Conservation (phyloP, 2,888 invertebrate species). For the Perizoma flavofasciatum region DNA sequence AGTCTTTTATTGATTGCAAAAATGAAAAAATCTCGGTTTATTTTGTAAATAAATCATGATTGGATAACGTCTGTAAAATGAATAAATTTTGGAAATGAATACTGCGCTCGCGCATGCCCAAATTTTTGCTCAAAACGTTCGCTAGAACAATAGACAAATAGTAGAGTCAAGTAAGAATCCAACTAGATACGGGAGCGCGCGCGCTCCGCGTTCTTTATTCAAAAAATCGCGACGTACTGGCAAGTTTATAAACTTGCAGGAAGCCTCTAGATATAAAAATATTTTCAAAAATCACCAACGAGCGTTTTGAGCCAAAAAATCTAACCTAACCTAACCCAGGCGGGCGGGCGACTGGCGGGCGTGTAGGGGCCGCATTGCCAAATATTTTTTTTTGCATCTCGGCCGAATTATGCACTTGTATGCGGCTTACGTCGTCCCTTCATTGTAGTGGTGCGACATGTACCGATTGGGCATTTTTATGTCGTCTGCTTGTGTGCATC, state of each 20-base stretch:
- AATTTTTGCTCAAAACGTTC: constrained; percentile 65
- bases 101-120: constrained; percentile 57
- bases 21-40: constrained; percentile 63
- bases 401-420: constrained; percentile 84
- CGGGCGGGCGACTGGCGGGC: constrained; percentile 83
- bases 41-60: constrained; percentile 63
- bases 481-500: constrained; percentile 68
- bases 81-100: constrained; percentile 43
- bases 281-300: constrained; percentile 79
- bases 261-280: constrained; percentile 69
- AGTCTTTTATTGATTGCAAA: constrained; percentile 59
- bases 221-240: constrained; percentile 75
- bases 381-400: constrained; percentile 85
- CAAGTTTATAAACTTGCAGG: constrained; percentile 64
- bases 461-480: constrained; percentile 81
- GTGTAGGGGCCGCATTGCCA: constrained; percentile 84
- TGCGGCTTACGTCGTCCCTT: constrained; percentile 83
- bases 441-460: constrained; percentile 83
- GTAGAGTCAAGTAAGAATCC: constrained; percentile 62
- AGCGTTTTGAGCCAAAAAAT: constrained; percentile 84
- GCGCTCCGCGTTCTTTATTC: constrained; percentile 67
- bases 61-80: constrained; percentile 61
- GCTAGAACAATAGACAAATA: constrained; percentile 52
- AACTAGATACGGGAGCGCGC: constrained; percentile 50
- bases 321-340: constrained; percentile 84